phyloP scores from a whole-genome alignment of 2,797 vertebrate species.

The Salarias fasciatus region DNA sequence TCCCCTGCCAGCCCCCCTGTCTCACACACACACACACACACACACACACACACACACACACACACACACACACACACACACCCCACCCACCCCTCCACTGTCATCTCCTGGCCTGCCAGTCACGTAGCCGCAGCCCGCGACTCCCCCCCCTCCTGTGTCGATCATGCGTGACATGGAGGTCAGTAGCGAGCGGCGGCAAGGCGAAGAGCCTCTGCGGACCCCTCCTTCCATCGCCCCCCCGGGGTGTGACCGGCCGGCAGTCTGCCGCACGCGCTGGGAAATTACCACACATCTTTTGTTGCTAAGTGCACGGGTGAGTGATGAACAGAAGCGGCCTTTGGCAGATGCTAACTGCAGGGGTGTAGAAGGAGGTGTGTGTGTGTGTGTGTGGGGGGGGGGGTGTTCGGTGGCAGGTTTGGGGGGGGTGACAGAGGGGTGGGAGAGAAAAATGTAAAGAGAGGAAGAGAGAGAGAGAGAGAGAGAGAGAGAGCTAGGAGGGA shows the following conservation, averaged over 20 bases:
- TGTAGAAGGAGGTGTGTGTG: conserved; percentile 60
- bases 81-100: conserved; percentile 34
- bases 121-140: conserved; percentile 61
- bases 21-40: background rate
- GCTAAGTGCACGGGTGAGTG: conserved; percentile 83
- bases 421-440: conserved; percentile 1
- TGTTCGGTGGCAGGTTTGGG: no score
- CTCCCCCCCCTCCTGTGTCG: conserved; percentile 49
- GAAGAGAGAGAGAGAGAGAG: conserved; percentile 27
- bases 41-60: conserved; percentile 10
- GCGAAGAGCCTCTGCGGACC: conserved; percentile 43
- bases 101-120: conserved; percentile 70
- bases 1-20: conserved; percentile 10
- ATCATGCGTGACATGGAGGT: conserved; percentile 80
- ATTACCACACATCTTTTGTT: conserved; percentile 82
- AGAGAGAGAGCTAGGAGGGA: conserved; percentile 57
- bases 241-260: conserved; percentile 61
- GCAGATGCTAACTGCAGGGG: conserved; percentile 84
- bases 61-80: conserved; percentile 25
- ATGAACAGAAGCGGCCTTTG: conserved; percentile 84
- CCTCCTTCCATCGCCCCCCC: conserved; percentile 41
- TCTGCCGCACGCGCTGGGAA: conserved; percentile 67
- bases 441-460: conserved; percentile 53
- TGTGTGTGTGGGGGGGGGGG: background rate
- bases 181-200: conserved; percentile 58